Conservation (phyloP, 2,888 invertebrate genomes). For the Imbricaverruca yamaguchii region DNA sequence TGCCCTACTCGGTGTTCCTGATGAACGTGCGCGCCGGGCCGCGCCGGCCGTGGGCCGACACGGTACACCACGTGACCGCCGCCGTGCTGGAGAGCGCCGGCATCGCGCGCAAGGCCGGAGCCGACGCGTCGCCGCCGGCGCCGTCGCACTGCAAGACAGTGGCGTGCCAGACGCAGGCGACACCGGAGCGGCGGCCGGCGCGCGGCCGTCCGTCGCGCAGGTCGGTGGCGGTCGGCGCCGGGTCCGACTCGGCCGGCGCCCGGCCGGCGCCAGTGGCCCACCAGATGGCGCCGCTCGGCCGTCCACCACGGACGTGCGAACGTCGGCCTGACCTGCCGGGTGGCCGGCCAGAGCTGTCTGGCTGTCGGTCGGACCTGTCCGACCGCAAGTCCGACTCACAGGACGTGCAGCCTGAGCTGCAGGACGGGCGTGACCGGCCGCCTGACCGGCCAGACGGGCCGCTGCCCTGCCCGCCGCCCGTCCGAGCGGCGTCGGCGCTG, state of each 20-base stretch:
- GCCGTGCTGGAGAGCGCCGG: slow-evolving; percentile 8
- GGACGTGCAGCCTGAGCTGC: background rate
- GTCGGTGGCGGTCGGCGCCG: background rate
- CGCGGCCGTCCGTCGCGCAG: background rate
- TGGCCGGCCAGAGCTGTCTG: too few species aligned
- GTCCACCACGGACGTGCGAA: too few species aligned
- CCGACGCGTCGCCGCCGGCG: background rate
- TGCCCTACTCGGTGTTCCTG: slow-evolving; percentile 8
- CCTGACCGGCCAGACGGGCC: background rate
- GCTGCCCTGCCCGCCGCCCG: too few species aligned
- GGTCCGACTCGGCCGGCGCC: background rate
- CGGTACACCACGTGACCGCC: background rate
- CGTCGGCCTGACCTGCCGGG: too few species aligned
- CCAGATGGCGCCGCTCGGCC: background rate
- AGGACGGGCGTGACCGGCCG: background rate
- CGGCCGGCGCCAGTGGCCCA: background rate
- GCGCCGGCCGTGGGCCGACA: background rate
- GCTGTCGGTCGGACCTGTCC: too few species aligned
- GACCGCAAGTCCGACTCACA: background rate
- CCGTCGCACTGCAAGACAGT: background rate
- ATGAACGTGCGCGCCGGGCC: background rate
- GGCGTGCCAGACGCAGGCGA: background rate
- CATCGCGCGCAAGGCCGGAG: background rate
- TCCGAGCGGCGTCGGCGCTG: too few species aligned
- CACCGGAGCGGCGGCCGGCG: background rate